A percentile compares a stretch with the other conserved stretches of the same genome.
Evolutionary conservation across 2,797 vertebrate species (phyloP).

Genomic region (Pelobates cultripes): DNA sequence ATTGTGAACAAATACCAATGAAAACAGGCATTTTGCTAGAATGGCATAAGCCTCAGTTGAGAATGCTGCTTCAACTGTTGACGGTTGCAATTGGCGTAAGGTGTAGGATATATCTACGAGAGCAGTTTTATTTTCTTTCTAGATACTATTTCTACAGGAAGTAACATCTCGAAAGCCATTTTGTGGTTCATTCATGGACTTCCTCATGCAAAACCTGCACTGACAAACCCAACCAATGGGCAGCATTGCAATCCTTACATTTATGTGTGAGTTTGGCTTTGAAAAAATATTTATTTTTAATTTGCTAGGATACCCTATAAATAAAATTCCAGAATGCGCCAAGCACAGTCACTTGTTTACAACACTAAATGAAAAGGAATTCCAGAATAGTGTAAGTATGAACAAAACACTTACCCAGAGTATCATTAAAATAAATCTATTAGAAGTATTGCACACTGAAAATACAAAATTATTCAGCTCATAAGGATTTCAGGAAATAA

Average conservation of each 20-base stretch:
- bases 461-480: constrained; percentile 53
- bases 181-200: too few relatives aligned
- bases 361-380: constrained; percentile 29
- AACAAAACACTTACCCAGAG: constrained; percentile 35
- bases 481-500: constrained; percentile 64
- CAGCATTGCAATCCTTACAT: not conserved
- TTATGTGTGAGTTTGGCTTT: not conserved
- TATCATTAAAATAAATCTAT: constrained; percentile 47
- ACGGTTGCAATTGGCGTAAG: too few relatives aligned
- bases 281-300: not conserved
- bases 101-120: too few relatives aligned
- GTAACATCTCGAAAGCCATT: too few relatives aligned
- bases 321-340: not conserved
- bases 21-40: too few relatives aligned
- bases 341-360: constrained; percentile 4
- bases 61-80: too few relatives aligned
- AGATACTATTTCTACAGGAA: too few relatives aligned
- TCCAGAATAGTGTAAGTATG: constrained; percentile 5
- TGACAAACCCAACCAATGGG: not conserved
- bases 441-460: constrained; percentile 32
- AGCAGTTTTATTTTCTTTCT: too few relatives aligned
- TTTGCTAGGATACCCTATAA: not conserved
- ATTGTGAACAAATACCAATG: too few relatives aligned
- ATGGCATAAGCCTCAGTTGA: too few relatives aligned
- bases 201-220: too few relatives aligned